Evolutionary conservation across 2,888 invertebrate species (phyloP).

Genomic region (Physocephala rufipes): DNA sequence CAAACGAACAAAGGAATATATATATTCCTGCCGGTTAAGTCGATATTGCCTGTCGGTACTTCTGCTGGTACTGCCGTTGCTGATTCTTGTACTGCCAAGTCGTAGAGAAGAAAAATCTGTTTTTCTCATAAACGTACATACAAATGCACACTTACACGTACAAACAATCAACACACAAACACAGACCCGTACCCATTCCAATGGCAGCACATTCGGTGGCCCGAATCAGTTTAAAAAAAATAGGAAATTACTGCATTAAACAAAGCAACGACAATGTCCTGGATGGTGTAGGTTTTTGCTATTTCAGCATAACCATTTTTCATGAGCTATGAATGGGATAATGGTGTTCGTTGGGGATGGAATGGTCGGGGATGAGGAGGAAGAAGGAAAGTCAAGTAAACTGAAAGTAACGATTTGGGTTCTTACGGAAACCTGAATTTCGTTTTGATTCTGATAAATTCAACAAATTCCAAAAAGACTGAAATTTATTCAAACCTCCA

Average conservation of each 20-base stretch:
- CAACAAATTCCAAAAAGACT: no score
- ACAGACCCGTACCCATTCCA: not conserved
- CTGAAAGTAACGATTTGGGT: no score
- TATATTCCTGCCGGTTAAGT: not conserved
- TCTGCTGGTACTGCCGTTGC: not conserved
- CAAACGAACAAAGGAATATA: no score
- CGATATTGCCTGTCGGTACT: constrained; percentile 24
- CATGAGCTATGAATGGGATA: not conserved
- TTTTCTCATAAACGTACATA: constrained; percentile 28
- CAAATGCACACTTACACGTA: constrained; percentile 17
- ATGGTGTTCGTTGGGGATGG: no score
- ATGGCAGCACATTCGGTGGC: not conserved
- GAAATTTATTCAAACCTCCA: no score
- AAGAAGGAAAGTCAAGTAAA: no score
- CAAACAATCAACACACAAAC: constrained; percentile 20
- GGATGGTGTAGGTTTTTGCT: not conserved
- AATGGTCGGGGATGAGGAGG: no score
- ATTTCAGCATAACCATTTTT: not conserved
- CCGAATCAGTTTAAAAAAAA: not conserved
- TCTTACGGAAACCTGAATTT: no score
- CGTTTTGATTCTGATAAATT: no score
- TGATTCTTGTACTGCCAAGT: no score
- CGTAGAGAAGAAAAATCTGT: constrained; percentile 39
- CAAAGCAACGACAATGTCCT: not conserved
- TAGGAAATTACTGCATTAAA: not conserved